Conservation (phyloP, 1,140 invertebrate species). For the Chlorops oryzae region DNA sequence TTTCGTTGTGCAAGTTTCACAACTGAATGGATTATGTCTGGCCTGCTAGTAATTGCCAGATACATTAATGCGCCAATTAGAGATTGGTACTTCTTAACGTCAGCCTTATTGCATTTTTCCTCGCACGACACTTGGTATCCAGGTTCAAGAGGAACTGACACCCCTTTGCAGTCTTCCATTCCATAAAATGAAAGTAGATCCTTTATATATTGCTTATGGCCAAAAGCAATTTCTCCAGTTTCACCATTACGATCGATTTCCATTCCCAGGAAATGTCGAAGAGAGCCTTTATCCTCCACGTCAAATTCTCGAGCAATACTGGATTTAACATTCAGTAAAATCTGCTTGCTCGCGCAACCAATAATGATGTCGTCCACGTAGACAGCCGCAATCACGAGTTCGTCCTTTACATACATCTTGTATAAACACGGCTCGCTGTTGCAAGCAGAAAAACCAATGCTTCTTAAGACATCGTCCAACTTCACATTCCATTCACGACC, state of each 20-base stretch:
- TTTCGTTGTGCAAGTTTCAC: conserved; percentile 7
- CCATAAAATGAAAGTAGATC: conserved; percentile 37
- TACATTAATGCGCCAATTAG: conserved; percentile 14
- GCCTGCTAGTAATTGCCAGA: conserved; percentile 11
- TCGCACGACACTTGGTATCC: conserved; percentile 4
- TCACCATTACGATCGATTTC: conserved; percentile 26
- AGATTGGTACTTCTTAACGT: conserved; percentile 6
- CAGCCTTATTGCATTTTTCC: background rate
- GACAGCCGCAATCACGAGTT: conserved; percentile 17
- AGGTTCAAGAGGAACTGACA: conserved; percentile 33
- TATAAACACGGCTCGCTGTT: background rate
- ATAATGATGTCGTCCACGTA: conserved; percentile 46
- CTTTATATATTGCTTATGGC: conserved; percentile 39
- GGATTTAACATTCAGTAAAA: conserved; percentile 25
- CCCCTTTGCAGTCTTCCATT: conserved; percentile 40
- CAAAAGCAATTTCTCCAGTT: conserved; percentile 23
- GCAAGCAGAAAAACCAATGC: background rate
- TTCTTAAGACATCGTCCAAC: conserved; percentile 13
- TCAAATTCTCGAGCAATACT: conserved; percentile 40
- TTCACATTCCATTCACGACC: conserved; percentile 30
- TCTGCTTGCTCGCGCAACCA: conserved; percentile 20
- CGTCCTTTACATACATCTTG: background rate
- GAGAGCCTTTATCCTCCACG: conserved; percentile 37
- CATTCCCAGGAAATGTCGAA: conserved; percentile 35
- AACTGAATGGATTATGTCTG: conserved; percentile 9